Conservation (phyloP, 37 sponge, comb jelly and placozoan species). For the Hormiphora californensis region DNA sequence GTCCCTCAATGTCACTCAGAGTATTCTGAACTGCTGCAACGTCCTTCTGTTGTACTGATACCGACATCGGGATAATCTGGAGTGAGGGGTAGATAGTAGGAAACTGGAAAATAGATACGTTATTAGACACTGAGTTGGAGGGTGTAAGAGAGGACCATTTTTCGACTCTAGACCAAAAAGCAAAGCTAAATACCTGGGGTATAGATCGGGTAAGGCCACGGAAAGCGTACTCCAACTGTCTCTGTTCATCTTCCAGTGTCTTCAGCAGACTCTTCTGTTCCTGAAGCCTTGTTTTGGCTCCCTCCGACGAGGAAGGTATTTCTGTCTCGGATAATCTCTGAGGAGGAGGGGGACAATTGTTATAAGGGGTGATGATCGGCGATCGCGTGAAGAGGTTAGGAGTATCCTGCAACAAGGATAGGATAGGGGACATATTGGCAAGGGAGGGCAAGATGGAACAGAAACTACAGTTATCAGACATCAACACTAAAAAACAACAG, state of each 20-base stretch:
- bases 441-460: too few species aligned
- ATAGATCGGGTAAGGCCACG: background rate
- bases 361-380: too few species aligned
- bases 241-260: slow-evolving; percentile 11
- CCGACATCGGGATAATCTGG: slow-evolving; percentile 17
- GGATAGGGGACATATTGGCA: too few species aligned
- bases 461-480: too few species aligned
- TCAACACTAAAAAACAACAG: too few species aligned
- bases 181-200: background rate
- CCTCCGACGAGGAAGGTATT: background rate
- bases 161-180: background rate
- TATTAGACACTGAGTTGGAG: background rate
- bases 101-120: too few species aligned
- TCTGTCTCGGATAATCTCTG: background rate
- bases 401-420: too few species aligned
- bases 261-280: background rate
- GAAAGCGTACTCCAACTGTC: background rate
- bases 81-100: background rate
- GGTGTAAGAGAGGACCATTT: background rate
- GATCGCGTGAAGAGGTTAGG: too few species aligned
- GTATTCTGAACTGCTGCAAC: slow-evolving; percentile 28
- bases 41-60: background rate
- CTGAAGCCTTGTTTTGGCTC: background rate
- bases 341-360: too few species aligned
- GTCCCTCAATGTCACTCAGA: slow-evolving; percentile 43